Percentiles rank a stretch among this genome's conserved stretches.
These are phyloP conservation scores for Dynastes grantii DNA, from an alignment of 2,888 invertebrate species.

Conservation along the genomic window DNA sequence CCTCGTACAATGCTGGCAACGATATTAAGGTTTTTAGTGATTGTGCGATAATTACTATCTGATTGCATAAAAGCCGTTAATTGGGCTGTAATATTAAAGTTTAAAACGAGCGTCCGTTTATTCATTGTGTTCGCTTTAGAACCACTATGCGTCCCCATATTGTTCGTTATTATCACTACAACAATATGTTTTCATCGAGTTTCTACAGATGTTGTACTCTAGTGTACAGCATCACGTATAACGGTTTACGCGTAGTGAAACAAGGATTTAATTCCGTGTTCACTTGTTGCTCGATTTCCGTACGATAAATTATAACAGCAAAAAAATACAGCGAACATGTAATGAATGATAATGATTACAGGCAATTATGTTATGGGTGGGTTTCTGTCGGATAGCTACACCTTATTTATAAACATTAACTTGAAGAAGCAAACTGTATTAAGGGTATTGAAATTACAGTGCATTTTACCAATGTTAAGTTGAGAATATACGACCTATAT, in stretches of 20 bases:
- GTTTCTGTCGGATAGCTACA: too few relatives aligned
- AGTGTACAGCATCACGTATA: constrained; percentile 5
- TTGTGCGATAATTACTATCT: constrained; percentile 36
- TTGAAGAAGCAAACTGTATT: too few relatives aligned
- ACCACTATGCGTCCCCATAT: constrained; percentile 8
- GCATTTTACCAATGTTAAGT: too few relatives aligned
- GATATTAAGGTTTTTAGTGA: constrained; percentile 32
- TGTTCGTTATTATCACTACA: constrained; percentile 26
- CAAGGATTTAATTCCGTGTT: constrained; percentile 5
- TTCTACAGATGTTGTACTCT: constrained; percentile 15
- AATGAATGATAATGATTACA: too few relatives aligned
- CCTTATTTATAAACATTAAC: too few relatives aligned
- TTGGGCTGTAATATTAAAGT: constrained; percentile 27
- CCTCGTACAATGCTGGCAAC: constrained; percentile 20
- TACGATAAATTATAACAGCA: background rate
- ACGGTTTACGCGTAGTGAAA: constrained; percentile 9
- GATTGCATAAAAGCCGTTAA: constrained; percentile 28
- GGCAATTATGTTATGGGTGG: too few relatives aligned
- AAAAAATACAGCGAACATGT: too few relatives aligned
- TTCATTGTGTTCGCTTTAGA: background rate
- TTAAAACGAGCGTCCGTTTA: background rate
- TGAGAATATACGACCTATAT: too few relatives aligned
- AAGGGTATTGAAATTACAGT: too few relatives aligned
- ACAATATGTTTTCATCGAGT: constrained; percentile 29
- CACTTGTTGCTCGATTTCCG: constrained; percentile 11